phyloP scores from a whole-genome alignment of 2,888 invertebrate species.

The Odontomyia ornata region DNA sequence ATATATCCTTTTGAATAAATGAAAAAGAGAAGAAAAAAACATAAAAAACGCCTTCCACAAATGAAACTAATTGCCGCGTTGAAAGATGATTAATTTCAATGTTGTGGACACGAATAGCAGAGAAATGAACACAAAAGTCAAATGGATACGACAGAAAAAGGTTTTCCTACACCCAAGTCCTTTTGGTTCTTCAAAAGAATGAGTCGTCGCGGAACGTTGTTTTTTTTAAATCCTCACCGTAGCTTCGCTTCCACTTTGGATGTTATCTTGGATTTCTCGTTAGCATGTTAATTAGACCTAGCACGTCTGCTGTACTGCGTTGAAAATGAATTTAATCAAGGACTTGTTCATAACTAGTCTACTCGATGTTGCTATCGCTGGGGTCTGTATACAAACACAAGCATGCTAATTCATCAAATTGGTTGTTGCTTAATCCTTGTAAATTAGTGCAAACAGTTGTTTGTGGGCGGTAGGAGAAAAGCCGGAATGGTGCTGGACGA shows the following conservation, averaged over 20 bases:
- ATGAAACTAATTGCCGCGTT: background rate
- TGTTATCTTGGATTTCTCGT: background rate
- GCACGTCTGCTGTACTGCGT: background rate
- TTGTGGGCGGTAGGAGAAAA: no score
- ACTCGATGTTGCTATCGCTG: background rate
- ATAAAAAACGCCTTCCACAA: no score
- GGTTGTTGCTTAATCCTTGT: no score
- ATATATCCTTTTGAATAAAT: no score
- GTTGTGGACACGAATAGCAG: background rate
- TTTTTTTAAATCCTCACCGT: background rate
- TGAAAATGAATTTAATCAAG: background rate
- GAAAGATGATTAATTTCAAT: background rate
- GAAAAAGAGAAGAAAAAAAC: no score
- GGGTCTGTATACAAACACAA: background rate
- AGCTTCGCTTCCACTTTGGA: background rate
- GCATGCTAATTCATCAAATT: background rate
- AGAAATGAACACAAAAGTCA: background rate
- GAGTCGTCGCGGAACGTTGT: background rate
- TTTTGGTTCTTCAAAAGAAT: background rate
- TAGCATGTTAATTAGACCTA: slow-evolving; percentile 28
- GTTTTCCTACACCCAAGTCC: background rate
- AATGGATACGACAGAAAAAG: background rate
- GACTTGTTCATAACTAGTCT: background rate
- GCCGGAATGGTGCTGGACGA: no score
- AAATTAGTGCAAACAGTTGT: no score